These are phyloP conservation scores for Macrotus californicus DNA, from an alignment of 2,113 vertebrate genomes.

Conservation along the genomic window DNA sequence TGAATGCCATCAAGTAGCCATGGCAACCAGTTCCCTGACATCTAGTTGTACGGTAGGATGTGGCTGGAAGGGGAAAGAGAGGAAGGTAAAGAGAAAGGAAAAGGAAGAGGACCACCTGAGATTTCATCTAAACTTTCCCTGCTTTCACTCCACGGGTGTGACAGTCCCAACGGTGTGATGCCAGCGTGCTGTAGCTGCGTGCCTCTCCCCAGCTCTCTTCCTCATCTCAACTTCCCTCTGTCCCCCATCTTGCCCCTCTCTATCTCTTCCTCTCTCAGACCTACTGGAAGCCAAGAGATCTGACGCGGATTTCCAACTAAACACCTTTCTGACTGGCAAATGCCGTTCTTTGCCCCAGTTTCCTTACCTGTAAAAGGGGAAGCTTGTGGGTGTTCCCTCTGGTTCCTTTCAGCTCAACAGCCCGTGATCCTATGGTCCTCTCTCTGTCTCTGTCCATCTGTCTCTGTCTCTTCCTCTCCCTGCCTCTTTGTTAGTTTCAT, in stretches of 20 bases:
- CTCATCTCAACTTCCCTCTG: not conserved
- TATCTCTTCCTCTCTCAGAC: not conserved
- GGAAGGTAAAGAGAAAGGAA: not conserved
- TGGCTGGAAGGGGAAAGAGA: constrained; percentile 47
- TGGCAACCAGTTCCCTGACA: constrained; percentile 75
- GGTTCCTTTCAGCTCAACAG: not conserved
- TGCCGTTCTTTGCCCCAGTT: not conserved
- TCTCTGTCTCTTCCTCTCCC: not conserved
- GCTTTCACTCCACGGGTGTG: not conserved
- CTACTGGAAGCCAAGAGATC: not conserved
- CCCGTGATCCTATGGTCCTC: not conserved
- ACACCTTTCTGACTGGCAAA: not conserved
- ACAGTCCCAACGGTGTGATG: not conserved
- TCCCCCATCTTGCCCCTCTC: not conserved
- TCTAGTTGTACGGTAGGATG: constrained; percentile 67
- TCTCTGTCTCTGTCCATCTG: not conserved
- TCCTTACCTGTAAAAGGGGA: not conserved
- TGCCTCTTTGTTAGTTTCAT: not conserved
- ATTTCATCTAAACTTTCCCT: not conserved
- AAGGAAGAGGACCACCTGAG: not conserved
- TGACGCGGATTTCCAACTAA: not conserved
- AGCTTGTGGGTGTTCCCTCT: not conserved
- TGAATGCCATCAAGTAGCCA: constrained; percentile 77
- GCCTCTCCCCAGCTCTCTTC: not conserved
- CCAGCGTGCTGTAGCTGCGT: rapidly evolving